Percentiles rank a stretch among this genome's conserved stretches.
Conservation (phyloP, 2,797 vertebrate genomes). For the Rhodeus uyekii region DNA sequence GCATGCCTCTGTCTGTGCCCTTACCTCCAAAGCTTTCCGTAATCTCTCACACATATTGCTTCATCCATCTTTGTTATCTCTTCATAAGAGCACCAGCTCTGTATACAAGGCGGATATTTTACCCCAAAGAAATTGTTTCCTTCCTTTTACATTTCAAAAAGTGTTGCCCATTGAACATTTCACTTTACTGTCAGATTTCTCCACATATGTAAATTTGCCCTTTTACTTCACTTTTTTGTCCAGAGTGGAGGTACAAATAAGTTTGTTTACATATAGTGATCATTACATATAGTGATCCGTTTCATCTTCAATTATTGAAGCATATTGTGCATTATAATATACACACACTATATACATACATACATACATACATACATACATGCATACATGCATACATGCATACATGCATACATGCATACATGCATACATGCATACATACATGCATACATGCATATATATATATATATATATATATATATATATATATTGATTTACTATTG, state of each 20-base stretch:
- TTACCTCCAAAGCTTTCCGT: slow-evolving; percentile 56
- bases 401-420: no score
- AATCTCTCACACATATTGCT: slow-evolving; percentile 62
- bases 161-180: slow-evolving; percentile 49
- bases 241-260: not conserved
- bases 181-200: slow-evolving; percentile 45
- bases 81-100: slow-evolving; percentile 54
- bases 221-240: slow-evolving; percentile 26
- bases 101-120: slow-evolving; percentile 52
- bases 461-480: no score
- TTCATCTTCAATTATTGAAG: not conserved
- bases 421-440: no score
- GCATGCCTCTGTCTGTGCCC: slow-evolving; percentile 51
- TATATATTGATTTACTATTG: no score
- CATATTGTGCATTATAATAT: not conserved
- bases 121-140: slow-evolving; percentile 56
- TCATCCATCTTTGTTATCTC: slow-evolving; percentile 65
- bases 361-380: no score
- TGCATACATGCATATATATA: no score
- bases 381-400: no score
- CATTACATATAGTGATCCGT: not conserved
- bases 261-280: not conserved
- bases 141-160: slow-evolving; percentile 55
- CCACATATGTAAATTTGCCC: slow-evolving; percentile 39
- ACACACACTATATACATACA: no score